Evolutionary conservation across 2,113 vertebrate species (phyloP).

Genomic region (Clarias magur): DNA sequence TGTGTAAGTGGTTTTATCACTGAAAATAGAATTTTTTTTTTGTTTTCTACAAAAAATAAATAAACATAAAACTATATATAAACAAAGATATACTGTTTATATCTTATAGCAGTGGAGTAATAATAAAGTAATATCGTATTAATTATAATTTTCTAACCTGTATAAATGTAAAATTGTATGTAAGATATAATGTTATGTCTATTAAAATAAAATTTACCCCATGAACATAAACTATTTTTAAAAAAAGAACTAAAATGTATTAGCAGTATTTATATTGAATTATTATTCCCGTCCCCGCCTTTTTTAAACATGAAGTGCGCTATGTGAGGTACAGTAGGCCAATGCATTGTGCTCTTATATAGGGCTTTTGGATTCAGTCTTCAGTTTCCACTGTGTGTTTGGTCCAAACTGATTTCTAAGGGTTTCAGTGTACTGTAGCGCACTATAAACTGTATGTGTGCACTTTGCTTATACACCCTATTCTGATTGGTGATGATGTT

Average conservation of each 20-base stretch:
- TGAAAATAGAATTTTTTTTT: background rate
- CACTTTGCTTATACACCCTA: background rate
- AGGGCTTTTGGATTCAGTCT: background rate
- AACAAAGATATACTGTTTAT: background rate
- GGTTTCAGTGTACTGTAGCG: background rate
- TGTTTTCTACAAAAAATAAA: background rate
- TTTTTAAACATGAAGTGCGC: background rate
- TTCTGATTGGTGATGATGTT: background rate
- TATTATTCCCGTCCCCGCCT: too few relatives aligned
- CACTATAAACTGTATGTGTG: background rate
- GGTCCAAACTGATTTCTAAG: too few relatives aligned
- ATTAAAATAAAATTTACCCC: background rate
- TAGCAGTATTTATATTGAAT: too few relatives aligned
- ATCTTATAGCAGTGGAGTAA: background rate
- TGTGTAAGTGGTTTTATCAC: background rate
- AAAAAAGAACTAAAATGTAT: background rate
- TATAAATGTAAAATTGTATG: background rate
- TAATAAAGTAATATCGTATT: background rate
- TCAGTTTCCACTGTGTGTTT: background rate
- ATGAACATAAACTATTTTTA: background rate
- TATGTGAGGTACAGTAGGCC: background rate
- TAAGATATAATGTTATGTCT: background rate
- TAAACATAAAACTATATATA: background rate
- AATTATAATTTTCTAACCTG: too few relatives aligned
- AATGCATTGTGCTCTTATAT: background rate